These are phyloP conservation scores for Typhlichthys subterraneus DNA, from an alignment of 2,797 vertebrate species.

Conservation along the genomic window DNA sequence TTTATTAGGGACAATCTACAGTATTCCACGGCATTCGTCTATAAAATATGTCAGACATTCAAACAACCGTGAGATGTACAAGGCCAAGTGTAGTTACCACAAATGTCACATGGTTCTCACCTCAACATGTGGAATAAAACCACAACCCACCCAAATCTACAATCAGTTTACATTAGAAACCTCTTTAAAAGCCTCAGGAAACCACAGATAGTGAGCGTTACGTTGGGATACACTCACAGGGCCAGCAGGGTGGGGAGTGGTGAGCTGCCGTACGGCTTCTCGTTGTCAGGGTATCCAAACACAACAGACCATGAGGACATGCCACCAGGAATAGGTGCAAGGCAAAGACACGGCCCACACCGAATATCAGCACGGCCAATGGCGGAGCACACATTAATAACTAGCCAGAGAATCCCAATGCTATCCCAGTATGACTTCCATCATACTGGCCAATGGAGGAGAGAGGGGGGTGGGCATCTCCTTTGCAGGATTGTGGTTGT, in stretches of 20 bases:
- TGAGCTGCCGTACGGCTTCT: slow-evolving; percentile 58
- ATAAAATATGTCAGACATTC: not conserved
- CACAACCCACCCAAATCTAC: slow-evolving; percentile 7
- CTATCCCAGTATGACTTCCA: slow-evolving; percentile 22
- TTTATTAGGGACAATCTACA: not conserved
- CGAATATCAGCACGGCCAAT: slow-evolving; percentile 47
- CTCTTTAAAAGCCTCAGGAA: slow-evolving; percentile 15
- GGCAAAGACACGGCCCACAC: slow-evolving; percentile 46
- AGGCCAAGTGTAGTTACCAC: not conserved
- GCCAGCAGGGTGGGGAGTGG: slow-evolving; percentile 50
- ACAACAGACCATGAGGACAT: slow-evolving; percentile 76
- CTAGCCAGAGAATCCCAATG: slow-evolving; percentile 20
- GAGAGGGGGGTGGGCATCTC: slow-evolving; percentile 18
- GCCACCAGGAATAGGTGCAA: slow-evolving; percentile 72
- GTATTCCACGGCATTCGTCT: not conserved
- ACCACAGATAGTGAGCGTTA: slow-evolving; percentile 41
- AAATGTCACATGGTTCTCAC: not conserved
- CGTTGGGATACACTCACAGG: slow-evolving; percentile 65
- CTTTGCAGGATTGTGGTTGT: slow-evolving; percentile 29
- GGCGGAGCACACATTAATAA: slow-evolving; percentile 26
- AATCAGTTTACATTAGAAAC: slow-evolving; percentile 3
- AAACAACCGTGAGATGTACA: not conserved
- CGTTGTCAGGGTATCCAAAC: slow-evolving; percentile 80
- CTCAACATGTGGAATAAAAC: slow-evolving; percentile 5
- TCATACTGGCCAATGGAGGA: no score